Base-by-base conservation (phyloP, 2,888 invertebrate species). In the Anorthoa munda region DNA sequence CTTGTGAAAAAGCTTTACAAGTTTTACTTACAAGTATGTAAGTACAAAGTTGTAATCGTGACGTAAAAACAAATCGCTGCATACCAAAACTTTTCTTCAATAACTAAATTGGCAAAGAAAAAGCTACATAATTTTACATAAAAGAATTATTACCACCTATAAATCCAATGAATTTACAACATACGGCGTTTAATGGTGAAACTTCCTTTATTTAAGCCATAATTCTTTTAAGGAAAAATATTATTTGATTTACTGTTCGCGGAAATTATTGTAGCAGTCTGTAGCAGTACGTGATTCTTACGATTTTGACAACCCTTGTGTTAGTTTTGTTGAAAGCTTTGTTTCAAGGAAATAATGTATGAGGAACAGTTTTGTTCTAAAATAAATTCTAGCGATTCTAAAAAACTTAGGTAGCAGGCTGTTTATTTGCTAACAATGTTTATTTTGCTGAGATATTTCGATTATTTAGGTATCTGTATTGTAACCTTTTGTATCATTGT, bases 151-250 rank as follows among this genome's bases (percentile, higher is more conserved):
- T 61, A 67, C 70, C n/a, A 65, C 26, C 67, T 53, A 76, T 83
- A 83, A 83, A 84, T 84, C 66, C 53, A 70, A 74, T 81, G 68
- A 58, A 71, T 61, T 77, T 68, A 68, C 51, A 82, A 72, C 76
- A 77, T 58, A 74, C 65, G 79, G 82, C 61, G 58, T 68, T 59
- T 70, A 72, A 77, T 77, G 77, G 77, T 39, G 50, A 72, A 84
- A 82, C 65, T 82, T 79, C 23, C 75, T 83, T 74, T 79, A 79
- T 84, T 84, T 64, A 39, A 66, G 53, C 18, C 76, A 39, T 81
- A 71, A 64, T 76, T 68, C 65, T 59, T 53, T 31, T 66, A 13
- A 55, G 68, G 72, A 63, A 81, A 80, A 72, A 64, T 58, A 46
- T 72, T 59, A 48, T 48, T 46, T 72, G 80, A 80, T 80, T 81